A percentile compares a stretch with the other conserved stretches of the same genome.
Conservation (phyloP, 2,113 vertebrate genomes). For the Scomber colias region DNA sequence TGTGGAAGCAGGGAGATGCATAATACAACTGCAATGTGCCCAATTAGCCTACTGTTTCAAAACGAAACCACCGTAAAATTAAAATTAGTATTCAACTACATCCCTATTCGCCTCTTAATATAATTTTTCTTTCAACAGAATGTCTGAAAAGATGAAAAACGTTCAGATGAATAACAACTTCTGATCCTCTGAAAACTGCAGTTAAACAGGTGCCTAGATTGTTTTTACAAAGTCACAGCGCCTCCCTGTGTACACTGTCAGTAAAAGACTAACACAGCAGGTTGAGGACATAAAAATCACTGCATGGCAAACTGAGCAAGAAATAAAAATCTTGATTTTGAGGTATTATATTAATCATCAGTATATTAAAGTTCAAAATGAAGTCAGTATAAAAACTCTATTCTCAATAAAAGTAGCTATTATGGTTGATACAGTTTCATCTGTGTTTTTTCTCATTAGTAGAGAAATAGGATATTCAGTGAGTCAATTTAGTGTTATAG, state of each 20-base stretch:
- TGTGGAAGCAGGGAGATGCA: no score
- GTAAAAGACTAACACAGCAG: not conserved
- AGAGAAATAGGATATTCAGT: not conserved
- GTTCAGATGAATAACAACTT: accelerated
- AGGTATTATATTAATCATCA: not conserved
- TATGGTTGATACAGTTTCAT: not conserved
- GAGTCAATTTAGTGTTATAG: not conserved
- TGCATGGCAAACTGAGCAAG: not conserved
- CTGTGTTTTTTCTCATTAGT: not conserved
- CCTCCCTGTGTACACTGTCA: conserved; percentile 23
- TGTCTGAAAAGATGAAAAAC: not conserved
- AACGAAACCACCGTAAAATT: not conserved
- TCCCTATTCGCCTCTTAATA: not conserved
- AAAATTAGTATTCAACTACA: not conserved
- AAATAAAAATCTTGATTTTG: not conserved
- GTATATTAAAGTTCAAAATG: not conserved
- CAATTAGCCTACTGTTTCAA: not conserved
- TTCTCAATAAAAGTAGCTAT: not conserved
- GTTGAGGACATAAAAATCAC: not conserved
- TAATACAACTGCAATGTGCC: no score
- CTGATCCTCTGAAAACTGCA: not conserved
- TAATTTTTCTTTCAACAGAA: no score
- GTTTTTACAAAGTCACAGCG: conserved; percentile 24
- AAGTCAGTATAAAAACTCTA: not conserved
- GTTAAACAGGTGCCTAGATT: conserved; percentile 25